Evolutionary conservation across 2,113 vertebrate genomes (phyloP).

Genomic region (Tor tambroides): DNA sequence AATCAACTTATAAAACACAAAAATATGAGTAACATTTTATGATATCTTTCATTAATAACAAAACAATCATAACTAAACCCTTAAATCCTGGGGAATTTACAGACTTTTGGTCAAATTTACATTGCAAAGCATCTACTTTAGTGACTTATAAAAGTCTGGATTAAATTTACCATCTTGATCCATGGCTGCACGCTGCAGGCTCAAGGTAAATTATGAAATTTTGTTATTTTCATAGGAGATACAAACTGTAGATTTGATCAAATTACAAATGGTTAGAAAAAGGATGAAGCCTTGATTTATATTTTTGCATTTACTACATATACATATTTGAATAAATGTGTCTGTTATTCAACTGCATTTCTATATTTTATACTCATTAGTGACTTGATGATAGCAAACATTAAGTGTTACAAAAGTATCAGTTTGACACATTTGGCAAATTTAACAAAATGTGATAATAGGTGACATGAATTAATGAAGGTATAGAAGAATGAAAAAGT

Average conservation of each 20-base stretch:
- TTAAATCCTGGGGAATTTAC: neutral
- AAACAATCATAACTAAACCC: neutral
- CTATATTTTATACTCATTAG: neutral
- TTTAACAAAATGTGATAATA: neutral
- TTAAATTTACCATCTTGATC: neutral
- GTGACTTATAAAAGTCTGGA: neutral
- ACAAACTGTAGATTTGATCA: neutral
- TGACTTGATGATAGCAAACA: no score
- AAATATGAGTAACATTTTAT: neutral
- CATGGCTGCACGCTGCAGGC: neutral
- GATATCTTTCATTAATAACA: neutral
- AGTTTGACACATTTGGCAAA: neutral
- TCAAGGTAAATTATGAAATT: neutral
- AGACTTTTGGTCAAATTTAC: neutral
- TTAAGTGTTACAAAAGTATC: neutral
- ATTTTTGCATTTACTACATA: neutral
- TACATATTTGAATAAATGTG: neutral
- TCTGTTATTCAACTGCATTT: neutral
- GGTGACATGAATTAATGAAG: neutral
- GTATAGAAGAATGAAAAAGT: neutral
- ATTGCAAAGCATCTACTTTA: neutral
- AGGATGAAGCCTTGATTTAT: neutral
- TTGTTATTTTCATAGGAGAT: neutral
- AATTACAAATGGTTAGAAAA: no score
- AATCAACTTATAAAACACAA: neutral